Evolutionary conservation across 2,113 vertebrate genomes (phyloP), one percentile per base, ranked within the genome.

Genomic region (Australoheros scitulus): DNA sequence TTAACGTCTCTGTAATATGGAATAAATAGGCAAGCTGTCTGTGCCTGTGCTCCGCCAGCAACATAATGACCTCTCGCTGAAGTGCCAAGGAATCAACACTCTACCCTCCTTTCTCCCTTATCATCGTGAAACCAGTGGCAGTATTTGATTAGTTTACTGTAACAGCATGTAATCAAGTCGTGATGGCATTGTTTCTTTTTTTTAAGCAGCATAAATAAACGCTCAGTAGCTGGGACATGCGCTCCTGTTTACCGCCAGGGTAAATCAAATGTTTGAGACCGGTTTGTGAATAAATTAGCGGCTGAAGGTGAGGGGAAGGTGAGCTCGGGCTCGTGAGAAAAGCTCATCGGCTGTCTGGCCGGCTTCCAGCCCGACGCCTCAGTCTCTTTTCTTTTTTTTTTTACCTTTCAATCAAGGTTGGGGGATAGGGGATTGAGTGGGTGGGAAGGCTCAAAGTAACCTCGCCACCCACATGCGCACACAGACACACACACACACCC

Each of bases 381-480:
- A 0, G 3, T 76, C 60, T 10, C 60, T 10, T 29, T 5, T 29
- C 29, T 29, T 29, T 22, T n/a, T 22, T 63, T 43, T 63, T 79
- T 70, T 83, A 77, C 38, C 56, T 81, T 84, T 86, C 80, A 83
- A 79, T 90, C 81, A 61, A 80, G 68, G 43, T 74, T 61, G 78
- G 78, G 43, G 83, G 79, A 81, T 63, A 8, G 20, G 61, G 70
- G 87, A 75, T 82, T 83, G 86, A 91, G 90, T 82, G 80, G 84
- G 88, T 88, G 90, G 88, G 82, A 63, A 87, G 18, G 76, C 80
- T 89, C 87, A 89, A 87, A 91, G 86, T 83, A 82, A 89, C 85
- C 89, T 81, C 78, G 41, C 20, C 81, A 36, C 89, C 75, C 83
- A 83, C 81, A 87, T 29, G 24, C 34, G 76, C 60, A 86, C 61